phyloP scores from a whole-genome alignment of 2,113 vertebrate species.

The Melanerpes formicivorus region DNA sequence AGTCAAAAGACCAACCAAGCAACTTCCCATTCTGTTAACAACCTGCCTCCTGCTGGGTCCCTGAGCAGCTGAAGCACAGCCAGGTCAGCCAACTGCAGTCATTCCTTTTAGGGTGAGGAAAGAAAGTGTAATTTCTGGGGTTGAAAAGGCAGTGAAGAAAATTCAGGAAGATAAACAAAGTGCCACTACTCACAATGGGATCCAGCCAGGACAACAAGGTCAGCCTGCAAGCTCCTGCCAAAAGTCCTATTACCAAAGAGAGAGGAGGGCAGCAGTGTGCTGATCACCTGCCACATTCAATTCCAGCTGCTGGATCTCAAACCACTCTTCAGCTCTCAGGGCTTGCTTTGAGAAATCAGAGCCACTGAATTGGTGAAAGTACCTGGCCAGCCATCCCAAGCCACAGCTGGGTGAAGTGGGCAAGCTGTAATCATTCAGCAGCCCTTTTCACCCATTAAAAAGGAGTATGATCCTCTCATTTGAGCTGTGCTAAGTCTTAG shows the following conservation, averaged over 20 bases:
- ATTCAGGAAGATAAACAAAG: neutral
- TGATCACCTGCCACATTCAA: neutral
- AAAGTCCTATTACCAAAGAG: neutral
- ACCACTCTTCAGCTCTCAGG: neutral
- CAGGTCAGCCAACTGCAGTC: neutral
- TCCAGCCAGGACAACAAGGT: neutral
- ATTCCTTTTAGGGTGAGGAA: neutral
- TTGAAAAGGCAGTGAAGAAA: neutral
- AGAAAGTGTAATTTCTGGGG: neutral
- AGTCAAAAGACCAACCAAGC: neutral
- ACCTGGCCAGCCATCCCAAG: neutral
- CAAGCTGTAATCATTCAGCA: neutral
- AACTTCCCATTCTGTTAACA: neutral
- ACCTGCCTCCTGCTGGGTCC: neutral
- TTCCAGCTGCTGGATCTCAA: neutral
- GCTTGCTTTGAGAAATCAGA: neutral
- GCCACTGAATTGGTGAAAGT: neutral
- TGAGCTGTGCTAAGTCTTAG: neutral
- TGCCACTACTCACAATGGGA: neutral
- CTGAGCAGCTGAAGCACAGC: neutral
- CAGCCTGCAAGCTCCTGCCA: conserved; percentile 38
- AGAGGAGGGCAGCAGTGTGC: neutral
- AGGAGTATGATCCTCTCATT: neutral
- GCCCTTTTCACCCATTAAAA: neutral
- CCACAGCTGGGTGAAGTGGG: neutral